Evolutionary conservation across 2,113 vertebrate species (phyloP), one percentile per base, ranked within the genome.

Genomic region (Ranitomeya imitator): DNA sequence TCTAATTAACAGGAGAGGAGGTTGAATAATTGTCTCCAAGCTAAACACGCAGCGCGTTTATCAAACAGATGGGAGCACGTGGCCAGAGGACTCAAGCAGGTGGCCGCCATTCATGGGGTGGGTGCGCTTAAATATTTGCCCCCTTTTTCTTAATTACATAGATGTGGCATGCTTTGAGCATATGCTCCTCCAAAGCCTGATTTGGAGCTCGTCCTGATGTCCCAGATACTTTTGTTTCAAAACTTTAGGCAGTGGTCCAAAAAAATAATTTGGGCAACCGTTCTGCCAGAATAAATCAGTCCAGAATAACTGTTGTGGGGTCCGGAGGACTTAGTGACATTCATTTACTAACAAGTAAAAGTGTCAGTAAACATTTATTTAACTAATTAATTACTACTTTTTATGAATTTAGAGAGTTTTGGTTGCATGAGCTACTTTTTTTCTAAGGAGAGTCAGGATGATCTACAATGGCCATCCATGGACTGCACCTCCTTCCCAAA

Each of bases 1-100:
- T 79, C 82, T 89, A 89, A 89, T 85, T 85, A 89, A 89, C 83
- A 84, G n/a, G 15, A 65, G 79, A 85, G 67, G 81, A 88, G 55
- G 31, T 57, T 9, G 69, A 88, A 88, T 77, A 83, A 88, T 83
- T 88, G 86, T 76, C 63, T 69, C 79, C 76, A 67, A 54, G 79
- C 60, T 88, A 88, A 74, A 88, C 61, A 88, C 59, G 69, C 59
- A 23, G 65, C 54, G 1, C 65, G 26, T 74, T 87, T 81, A 87
- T 52, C 52, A 73, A 82, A 83, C 86, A 89, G 87, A 89, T 79
- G 87, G 87, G 59, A 63, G 60, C 81, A 84, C 81, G 73, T 79
- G 87, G 71, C 87, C 73, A 69, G 37, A 31, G 81, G 61, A 79
- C 60, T 15, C 3, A 45, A 85, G 78, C 81, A 89, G 87, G 87